Base-by-base conservation (phyloP, 2,888 invertebrate genomes). In the Hermaeophaga mercurialis region DNA sequence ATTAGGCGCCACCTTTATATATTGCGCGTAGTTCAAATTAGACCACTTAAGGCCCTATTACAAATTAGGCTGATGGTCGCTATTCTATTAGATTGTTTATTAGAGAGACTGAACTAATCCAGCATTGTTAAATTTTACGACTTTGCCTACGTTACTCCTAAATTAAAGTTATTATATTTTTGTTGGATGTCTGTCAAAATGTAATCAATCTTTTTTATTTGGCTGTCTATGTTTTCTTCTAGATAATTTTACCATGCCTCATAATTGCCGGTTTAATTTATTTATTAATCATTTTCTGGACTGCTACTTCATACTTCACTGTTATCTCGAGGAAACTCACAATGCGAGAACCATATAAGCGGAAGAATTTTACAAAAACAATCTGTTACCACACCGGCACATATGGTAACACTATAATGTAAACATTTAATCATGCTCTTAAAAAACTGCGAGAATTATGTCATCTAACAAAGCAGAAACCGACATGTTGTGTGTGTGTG, bases 401-500 rank as follows among this genome's bases (percentile, higher is more conserved):
- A 43, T 43, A 9, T 43, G 43, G 43, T 24, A 43, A 43, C 26
- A 5, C 24, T 43, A 43, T 43, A 43, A 43, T 22, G 26, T 39
- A 46, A 46, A 53, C 53, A 53, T 50, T 50, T 33, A 50, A 43
- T 43, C 43, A 52, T 4, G 11, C 7, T 52, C 48, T 56, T 14
- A 63, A 47, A 61, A 66, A 63, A 61, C 52, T 58, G 49, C 50
- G 54, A 54, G 44, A 61, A 65, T 66, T 66, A 68, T 65, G 65
- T 66, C 66, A 68, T 66, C 66, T 38, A 36, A 55, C 56, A 60
- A 58, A 61, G 58, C 45, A 50, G 56, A 54, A 46, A 58, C 58
- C 52, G 48, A 61, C 54, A 47, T 45, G 43, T 44, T 55, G 24
- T 46, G 59, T 47, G 55, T n/a, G n/a, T n/a, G n/a, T n/a, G n/a